These are phyloP conservation scores for Engraulis encrasicolus DNA, from an alignment of 2,113 vertebrate genomes.

Conservation along the genomic window DNA sequence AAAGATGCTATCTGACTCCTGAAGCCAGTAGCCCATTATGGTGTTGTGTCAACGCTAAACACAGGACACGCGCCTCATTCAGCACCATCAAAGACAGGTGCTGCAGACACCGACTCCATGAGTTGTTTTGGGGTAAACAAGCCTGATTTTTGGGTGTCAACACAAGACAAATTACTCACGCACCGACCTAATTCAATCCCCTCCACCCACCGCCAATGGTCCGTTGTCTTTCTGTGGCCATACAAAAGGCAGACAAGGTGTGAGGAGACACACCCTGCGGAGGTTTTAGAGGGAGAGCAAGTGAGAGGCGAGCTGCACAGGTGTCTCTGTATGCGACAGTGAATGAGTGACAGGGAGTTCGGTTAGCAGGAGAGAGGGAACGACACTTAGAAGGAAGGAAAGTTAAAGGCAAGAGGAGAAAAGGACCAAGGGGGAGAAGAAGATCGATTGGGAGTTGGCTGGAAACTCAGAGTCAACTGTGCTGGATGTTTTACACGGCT, in stretches of 20 bases:
- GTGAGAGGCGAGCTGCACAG: too few relatives aligned
- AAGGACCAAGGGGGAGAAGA: not conserved
- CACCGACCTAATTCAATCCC: too few relatives aligned
- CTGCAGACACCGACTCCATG: not conserved
- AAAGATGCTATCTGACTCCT: not conserved
- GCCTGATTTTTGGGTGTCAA: slow-evolving; percentile 32
- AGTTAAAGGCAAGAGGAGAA: not conserved
- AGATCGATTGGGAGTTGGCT: not conserved
- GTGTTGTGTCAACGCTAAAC: slow-evolving; percentile 14
- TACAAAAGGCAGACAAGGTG: not conserved
- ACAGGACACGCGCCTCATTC: not conserved
- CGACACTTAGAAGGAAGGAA: not conserved
- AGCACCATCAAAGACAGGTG: not conserved
- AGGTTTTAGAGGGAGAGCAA: not conserved
- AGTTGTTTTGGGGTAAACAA: not conserved
- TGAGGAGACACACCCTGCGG: slow-evolving; percentile 23
- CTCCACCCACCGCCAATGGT: not conserved
- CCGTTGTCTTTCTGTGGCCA: not conserved
- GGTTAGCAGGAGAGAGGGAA: not conserved
- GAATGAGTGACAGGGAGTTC: not conserved
- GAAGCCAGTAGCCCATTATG: not conserved
- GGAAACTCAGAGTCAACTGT: not conserved
- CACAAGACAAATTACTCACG: not conserved
- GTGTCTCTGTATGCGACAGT: not conserved
- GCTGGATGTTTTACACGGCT: not conserved